phyloP scores from a whole-genome alignment of 2,797 vertebrate genomes.

The Premnoplex brunnescens region DNA sequence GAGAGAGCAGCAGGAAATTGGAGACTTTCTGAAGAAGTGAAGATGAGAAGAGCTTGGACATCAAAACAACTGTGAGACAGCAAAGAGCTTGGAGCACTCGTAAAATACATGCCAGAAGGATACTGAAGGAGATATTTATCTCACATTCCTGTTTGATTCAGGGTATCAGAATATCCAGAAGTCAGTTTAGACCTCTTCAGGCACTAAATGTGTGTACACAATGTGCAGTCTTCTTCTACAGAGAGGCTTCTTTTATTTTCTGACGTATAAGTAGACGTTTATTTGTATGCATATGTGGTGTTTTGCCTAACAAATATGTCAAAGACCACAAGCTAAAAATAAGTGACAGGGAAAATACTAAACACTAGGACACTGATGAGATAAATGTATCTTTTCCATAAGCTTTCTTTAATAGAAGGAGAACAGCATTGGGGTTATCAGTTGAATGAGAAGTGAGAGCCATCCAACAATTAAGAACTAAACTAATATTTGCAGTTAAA shows the following conservation, averaged over 20 bases:
- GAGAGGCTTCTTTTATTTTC: not conserved
- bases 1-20: not conserved
- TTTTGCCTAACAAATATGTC: not conserved
- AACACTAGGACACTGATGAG: not conserved
- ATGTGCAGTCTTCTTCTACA: not conserved
- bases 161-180: not conserved
- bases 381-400: not conserved
- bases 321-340: not conserved
- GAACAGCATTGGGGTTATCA: not conserved
- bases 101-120: not conserved
- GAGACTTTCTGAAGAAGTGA: not conserved
- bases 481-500: not conserved
- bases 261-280: not conserved
- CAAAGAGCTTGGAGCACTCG: not conserved
- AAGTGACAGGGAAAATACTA: not conserved
- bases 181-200: not conserved
- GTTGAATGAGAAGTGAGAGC: not conserved
- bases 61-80: not conserved
- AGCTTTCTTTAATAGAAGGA: not conserved
- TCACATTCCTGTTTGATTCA: not conserved
- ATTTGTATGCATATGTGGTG: not conserved
- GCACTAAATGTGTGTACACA: not conserved
- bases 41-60: not conserved
- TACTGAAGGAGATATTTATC: not conserved
- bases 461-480: not conserved